Base-by-base conservation (phyloP, 2,113 vertebrate genomes). In the Oriolus oriolus region DNA sequence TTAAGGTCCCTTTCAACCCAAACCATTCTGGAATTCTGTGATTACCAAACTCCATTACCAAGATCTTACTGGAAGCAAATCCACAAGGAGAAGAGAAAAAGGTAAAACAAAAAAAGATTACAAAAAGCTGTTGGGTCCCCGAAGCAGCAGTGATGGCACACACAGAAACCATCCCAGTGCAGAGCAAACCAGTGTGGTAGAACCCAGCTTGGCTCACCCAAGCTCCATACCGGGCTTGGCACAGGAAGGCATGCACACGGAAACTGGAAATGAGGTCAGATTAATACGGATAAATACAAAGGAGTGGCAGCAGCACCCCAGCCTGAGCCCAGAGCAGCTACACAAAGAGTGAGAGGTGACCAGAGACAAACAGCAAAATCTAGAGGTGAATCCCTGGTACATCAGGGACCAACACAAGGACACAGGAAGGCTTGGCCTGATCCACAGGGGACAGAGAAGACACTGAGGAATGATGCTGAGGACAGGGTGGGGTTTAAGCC, bases 211-310 rank as follows among this genome's bases (percentile, higher is more conserved):
- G 64, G 82, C 54, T 63, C 59, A 30, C 54, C 15, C 0, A 9
- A 81, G 82, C 69, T 78, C 50, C 37, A 27, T 2, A 10, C 0
- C 0, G 6, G 69, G 69, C 69, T 53, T 69, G 68, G 75, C 74
- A 63, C 1, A 1, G 47, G 66, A 70, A 59, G 30, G 74, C 39
- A 73, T 3, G 39, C 37, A 33, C 13, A 52, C 13, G 37, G 70
- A 59, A 68, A 63, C 69, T 22, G 37, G 57, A 61, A 95, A 91
- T 56, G 16, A 74, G 94, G 90, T 54, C 90, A 87, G 94, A 75
- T 90, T 70, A 66, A 35, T 4, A 41, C 24, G 35, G 88, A 79
- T 52, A 87, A 91, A 75, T 8, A 37, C 11, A 42, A 59, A 66
- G 52, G 54, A 82, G 78, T 18, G 53, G 93, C 74, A 78, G 31